A percentile compares a stretch with the other conserved stretches of the same genome.
phyloP scores from a whole-genome alignment of 2,888 invertebrate species.

The Dromius quadrimaculatus region DNA sequence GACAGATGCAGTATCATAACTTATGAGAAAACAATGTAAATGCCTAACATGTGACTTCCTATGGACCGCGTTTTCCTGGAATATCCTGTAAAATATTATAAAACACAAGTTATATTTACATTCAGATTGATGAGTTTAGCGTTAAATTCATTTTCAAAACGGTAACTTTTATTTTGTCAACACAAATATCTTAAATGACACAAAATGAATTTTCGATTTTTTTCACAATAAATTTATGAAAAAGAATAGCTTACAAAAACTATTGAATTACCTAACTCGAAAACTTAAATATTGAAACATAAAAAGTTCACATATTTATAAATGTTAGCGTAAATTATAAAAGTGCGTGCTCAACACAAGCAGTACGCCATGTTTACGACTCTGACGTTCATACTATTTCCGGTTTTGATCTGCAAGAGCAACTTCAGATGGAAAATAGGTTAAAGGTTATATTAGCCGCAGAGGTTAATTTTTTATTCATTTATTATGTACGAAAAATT shows the following conservation, averaged over 20 bases:
- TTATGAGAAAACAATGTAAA: constrained; percentile 41
- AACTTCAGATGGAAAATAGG: constrained; percentile 20
- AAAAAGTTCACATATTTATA: constrained; percentile 50
- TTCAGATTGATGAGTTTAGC: constrained; percentile 21
- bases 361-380: constrained; percentile 65
- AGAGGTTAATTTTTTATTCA: constrained; percentile 27
- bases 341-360: constrained; percentile 59
- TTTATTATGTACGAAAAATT: constrained; percentile 10
- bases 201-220: constrained; percentile 23
- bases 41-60: constrained; percentile 49
- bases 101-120: constrained; percentile 40
- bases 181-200: constrained; percentile 39
- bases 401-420: constrained; percentile 54
- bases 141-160: constrained; percentile 37
- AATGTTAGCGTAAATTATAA: constrained; percentile 52
- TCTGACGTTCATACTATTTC: constrained; percentile 55
- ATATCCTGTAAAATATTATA: constrained; percentile 44
- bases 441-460: constrained; percentile 36
- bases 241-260: constrained; percentile 20
- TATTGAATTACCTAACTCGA: constrained; percentile 46
- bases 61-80: constrained; percentile 27
- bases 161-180: constrained; percentile 43
- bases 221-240: constrained; percentile 28
- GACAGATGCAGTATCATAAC: constrained; percentile 18
- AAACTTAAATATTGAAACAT: constrained; percentile 48